Percentiles rank a stretch among this genome's conserved stretches.
Conservation (phyloP, 2,888 invertebrate genomes). For the Trichopria drosophilae region DNA sequence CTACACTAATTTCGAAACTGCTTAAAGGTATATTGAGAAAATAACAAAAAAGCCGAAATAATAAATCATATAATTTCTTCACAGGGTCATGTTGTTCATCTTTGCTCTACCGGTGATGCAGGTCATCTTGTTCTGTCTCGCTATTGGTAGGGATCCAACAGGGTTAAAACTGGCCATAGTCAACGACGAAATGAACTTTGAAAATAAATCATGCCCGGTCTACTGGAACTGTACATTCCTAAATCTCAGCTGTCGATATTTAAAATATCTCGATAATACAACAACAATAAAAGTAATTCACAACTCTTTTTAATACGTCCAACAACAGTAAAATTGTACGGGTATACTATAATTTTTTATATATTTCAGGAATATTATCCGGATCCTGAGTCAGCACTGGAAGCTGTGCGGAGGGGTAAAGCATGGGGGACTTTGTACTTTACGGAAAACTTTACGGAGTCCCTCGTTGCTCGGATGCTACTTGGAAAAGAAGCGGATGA, state of each 20-base stretch:
- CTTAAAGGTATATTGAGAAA: too few relatives aligned
- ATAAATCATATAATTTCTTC: too few relatives aligned
- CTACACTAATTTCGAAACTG: too few relatives aligned
- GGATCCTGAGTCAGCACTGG: slow-evolving; percentile 68
- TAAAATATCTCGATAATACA: slow-evolving; percentile 72
- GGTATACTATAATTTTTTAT: too few relatives aligned
- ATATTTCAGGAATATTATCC: slow-evolving; percentile 64
- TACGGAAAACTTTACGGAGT: slow-evolving; percentile 86
- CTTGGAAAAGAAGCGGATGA: slow-evolving; percentile 82
- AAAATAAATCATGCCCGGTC: slow-evolving; percentile 59
- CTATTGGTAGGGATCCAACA: slow-evolving; percentile 85
- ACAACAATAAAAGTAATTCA: slow-evolving; percentile 68
- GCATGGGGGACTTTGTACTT: slow-evolving; percentile 90
- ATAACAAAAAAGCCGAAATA: too few relatives aligned
- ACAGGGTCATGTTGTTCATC: slow-evolving; percentile 84
- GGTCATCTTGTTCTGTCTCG: slow-evolving; percentile 89
- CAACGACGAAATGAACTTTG: slow-evolving; percentile 67
- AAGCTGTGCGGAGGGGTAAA: slow-evolving; percentile 74
- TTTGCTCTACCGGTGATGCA: slow-evolving; percentile 93
- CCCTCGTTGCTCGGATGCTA: slow-evolving; percentile 78
- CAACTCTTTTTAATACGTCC: slow-evolving; percentile 4
- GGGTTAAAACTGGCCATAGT: slow-evolving; percentile 80
- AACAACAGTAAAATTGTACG: too few relatives aligned
- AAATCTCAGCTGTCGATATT: slow-evolving; percentile 78
- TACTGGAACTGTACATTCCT: slow-evolving; percentile 70